Percentiles rank a stretch among this genome's conserved stretches.
phyloP scores from a whole-genome alignment of 2,888 invertebrate species.

The Zeuzera pyrina region DNA sequence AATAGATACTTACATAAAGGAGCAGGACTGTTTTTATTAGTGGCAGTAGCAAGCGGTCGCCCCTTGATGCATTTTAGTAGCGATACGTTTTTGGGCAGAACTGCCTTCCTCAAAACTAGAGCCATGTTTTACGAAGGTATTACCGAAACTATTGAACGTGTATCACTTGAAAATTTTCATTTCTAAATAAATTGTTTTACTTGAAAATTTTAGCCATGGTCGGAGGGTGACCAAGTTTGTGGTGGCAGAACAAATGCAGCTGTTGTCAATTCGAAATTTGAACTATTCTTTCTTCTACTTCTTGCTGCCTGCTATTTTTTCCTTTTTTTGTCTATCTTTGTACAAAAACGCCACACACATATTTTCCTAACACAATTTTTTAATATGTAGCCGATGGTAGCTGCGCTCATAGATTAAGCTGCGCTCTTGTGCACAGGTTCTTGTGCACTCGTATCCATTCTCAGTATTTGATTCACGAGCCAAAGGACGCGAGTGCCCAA shows the following conservation, averaged over 20 bases:
- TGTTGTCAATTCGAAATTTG: no score
- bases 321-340: not conserved
- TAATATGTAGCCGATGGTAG: no score
- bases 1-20: conserved; percentile 38
- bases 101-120: conserved; percentile 47
- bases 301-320: no score
- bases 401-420: no score
- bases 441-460: no score
- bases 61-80: conserved; percentile 49
- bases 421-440: no score
- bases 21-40: conserved; percentile 32
- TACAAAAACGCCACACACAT: no score
- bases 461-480: no score
- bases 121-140: conserved; percentile 37
- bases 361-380: no score
- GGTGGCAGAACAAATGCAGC: conserved; percentile 32
- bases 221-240: conserved; percentile 28
- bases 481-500: no score
- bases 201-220: conserved; percentile 55
- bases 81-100: conserved; percentile 42
- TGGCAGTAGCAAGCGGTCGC: conserved; percentile 34
- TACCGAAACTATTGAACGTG: conserved; percentile 9
- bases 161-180: conserved; percentile 28
- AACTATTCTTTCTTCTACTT: no score
- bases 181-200: conserved; percentile 27